Conservation (phyloP, 2,797 vertebrate species). For the Denticeps clupeoides region DNA sequence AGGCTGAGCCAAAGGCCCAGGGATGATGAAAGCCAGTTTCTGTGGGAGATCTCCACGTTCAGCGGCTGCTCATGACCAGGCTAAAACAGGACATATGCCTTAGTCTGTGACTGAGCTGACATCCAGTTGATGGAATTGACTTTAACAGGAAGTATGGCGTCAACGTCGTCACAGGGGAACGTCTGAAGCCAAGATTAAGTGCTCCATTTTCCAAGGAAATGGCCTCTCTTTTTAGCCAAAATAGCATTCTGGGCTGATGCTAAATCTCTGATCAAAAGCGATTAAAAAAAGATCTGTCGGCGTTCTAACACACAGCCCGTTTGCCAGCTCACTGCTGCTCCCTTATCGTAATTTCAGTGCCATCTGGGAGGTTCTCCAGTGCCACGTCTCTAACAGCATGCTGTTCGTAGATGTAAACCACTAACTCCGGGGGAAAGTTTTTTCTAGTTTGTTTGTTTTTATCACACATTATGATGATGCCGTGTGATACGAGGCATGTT, state of each 20-base stretch:
- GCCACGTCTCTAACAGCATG: constrained; percentile 14
- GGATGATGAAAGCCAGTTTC: not conserved
- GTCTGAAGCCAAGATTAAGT: constrained; percentile 33
- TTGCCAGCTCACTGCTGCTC: constrained; percentile 12
- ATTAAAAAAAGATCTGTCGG: constrained; percentile 10
- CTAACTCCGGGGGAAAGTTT: too few relatives aligned
- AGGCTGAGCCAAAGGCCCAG: too few relatives aligned
- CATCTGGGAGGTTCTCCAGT: constrained; percentile 17
- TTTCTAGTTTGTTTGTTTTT: too few relatives aligned
- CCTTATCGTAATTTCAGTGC: constrained; percentile 20
- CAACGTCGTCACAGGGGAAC: constrained; percentile 4
- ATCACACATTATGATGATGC: too few relatives aligned
- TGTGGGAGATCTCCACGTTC: not conserved
- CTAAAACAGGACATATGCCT: constrained; percentile 5
- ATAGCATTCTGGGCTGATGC: constrained; percentile 17
- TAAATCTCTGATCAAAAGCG: constrained; percentile 4
- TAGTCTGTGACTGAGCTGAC: constrained; percentile 4
- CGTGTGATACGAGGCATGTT: too few relatives aligned
- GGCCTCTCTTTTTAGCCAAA: constrained; percentile 2
- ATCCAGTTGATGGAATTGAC: constrained; percentile 9
- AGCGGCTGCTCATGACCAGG: not conserved
- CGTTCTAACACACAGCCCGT: constrained; percentile 9
- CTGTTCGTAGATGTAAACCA: too few relatives aligned
- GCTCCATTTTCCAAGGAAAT: constrained; percentile 37
- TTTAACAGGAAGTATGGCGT: constrained; percentile 6